Evolutionary conservation across 2,797 vertebrate species (phyloP).

Genomic region (Leptodactylus fallax): DNA sequence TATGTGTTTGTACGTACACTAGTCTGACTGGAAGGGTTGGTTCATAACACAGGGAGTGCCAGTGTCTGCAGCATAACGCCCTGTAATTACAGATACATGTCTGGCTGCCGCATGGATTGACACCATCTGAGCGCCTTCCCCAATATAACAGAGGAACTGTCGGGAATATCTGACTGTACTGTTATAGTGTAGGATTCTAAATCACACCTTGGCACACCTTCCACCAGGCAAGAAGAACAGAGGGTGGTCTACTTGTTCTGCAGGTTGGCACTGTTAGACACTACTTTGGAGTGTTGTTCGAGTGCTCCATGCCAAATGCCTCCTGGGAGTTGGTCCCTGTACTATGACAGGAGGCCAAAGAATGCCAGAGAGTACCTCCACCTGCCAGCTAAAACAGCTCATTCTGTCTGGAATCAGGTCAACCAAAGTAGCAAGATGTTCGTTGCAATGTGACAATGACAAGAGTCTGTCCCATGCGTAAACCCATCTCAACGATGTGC

Average conservation of each 20-base stretch:
- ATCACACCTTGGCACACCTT: not conserved
- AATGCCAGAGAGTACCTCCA: not conserved
- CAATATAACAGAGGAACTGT: not conserved
- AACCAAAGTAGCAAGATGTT: no score
- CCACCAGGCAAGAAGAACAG: not conserved
- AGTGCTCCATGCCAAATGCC: not conserved
- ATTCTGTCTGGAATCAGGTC: no score
- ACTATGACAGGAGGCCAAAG: not conserved
- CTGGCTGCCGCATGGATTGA: slow-evolving; percentile 9
- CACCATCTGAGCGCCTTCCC: not conserved
- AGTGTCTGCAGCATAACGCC: slow-evolving; percentile 44
- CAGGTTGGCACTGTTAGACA: not conserved
- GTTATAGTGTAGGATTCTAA: not conserved
- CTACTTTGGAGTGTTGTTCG: not conserved
- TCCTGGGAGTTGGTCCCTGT: slow-evolving; percentile 3
- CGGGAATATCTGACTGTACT: not conserved
- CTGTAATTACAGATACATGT: slow-evolving; percentile 53
- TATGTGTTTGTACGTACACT: slow-evolving; percentile 41
- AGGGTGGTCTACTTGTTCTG: not conserved
- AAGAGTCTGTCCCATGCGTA: not conserved
- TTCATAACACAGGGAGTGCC: slow-evolving; percentile 58
- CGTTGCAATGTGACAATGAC: not conserved
- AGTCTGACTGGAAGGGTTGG: slow-evolving; percentile 56
- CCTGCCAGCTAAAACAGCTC: not conserved
- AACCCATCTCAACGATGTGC: not conserved